Conservation (phyloP, 2,888 invertebrate species). For the Lithosia quadra region DNA sequence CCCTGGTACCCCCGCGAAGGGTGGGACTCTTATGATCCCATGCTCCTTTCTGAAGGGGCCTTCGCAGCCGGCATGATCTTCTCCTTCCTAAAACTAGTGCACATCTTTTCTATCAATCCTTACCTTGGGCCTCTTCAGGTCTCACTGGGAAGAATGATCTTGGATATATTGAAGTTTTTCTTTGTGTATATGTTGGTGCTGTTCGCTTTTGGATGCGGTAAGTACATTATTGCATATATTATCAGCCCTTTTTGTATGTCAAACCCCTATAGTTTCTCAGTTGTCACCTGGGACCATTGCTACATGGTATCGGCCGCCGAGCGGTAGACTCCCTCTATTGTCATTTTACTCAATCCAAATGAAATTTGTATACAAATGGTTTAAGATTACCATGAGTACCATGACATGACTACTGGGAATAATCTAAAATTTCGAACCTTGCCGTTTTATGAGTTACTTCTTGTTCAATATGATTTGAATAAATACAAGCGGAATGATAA, state of each 20-base stretch:
- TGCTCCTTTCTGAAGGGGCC: constrained; percentile 96
- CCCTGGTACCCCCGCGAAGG: constrained; percentile 95
- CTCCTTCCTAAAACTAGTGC: constrained; percentile 97
- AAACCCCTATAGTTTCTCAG: no score
- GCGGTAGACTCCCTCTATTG: no score
- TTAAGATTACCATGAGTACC: no score
- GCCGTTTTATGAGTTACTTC: no score
- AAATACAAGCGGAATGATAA: no score
- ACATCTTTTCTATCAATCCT: constrained; percentile 98
- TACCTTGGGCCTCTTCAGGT: constrained; percentile 97
- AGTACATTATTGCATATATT: constrained; percentile 58
- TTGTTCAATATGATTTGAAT: not conserved
- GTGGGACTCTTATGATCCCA: constrained; percentile 98
- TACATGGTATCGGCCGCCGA: no score
- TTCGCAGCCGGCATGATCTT: constrained; percentile 99
- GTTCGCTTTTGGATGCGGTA: constrained; percentile 98
- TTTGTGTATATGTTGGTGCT: constrained; percentile 97
- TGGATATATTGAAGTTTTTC: constrained; percentile 98
- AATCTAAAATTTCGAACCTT: no score
- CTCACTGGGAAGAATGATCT: constrained; percentile 96
- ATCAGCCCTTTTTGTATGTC: not conserved
- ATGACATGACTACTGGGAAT: no score
- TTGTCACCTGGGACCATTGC: no score
- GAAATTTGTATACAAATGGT: no score
- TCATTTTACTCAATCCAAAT: no score